Percentiles rank a stretch among this genome's conserved stretches.
Evolutionary conservation across 1,140 invertebrate species (phyloP).

Genomic region (Colletes latitarsis): DNA sequence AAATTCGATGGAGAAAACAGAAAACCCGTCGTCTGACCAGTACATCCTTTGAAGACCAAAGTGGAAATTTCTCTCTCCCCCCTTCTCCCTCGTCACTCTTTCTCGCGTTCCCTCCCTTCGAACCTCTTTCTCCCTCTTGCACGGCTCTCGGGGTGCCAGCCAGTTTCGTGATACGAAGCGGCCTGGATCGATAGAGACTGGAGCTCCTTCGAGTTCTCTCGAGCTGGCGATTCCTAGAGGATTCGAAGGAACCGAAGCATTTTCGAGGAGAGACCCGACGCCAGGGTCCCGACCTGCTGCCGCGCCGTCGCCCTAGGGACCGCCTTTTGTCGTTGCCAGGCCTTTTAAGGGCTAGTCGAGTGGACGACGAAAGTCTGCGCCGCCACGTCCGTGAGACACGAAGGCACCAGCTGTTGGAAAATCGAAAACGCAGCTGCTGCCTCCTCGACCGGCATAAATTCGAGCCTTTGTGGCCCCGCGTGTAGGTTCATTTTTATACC

Average conservation of each 20-base stretch:
- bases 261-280: slow-evolving; percentile 36
- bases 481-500: slow-evolving; percentile 3
- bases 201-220: slow-evolving; percentile 58
- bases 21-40: slow-evolving; percentile 41
- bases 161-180: slow-evolving; percentile 67
- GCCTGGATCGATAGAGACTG: slow-evolving; percentile 63
- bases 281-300: slow-evolving; percentile 35
- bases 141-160: slow-evolving; percentile 59
- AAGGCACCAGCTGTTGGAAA: slow-evolving; percentile 60
- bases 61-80: slow-evolving; percentile 26
- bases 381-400: slow-evolving; percentile 23
- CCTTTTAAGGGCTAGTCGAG: slow-evolving; percentile 56
- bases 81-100: not conserved
- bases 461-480: slow-evolving; percentile 12
- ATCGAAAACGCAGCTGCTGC: slow-evolving; percentile 63
- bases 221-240: slow-evolving; percentile 58
- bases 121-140: not conserved
- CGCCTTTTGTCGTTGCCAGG: slow-evolving; percentile 53
- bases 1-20: slow-evolving; percentile 20
- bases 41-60: slow-evolving; percentile 39
- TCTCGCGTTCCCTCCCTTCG: slow-evolving; percentile 3
- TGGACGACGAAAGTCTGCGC: slow-evolving; percentile 56
- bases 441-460: slow-evolving; percentile 40
- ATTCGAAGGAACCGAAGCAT: slow-evolving; percentile 51
- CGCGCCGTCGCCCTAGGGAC: slow-evolving; percentile 30